phyloP scores from a whole-genome alignment of 1,140 invertebrate species.

The Drosophila kohkoa region DNA sequence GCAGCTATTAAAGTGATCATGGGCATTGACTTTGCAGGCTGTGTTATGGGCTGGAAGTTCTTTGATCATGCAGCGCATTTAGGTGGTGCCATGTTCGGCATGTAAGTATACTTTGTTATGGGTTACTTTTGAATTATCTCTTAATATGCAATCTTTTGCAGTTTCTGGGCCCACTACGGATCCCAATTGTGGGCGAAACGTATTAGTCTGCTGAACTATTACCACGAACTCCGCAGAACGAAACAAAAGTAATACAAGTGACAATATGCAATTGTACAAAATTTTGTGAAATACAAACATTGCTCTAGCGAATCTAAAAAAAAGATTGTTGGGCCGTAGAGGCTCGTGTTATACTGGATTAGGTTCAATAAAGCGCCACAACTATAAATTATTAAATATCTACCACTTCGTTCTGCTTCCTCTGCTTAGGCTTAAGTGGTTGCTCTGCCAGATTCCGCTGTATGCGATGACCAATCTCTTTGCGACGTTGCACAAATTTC shows the following conservation, averaged over 20 bases:
- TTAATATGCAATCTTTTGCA: constrained; percentile 8
- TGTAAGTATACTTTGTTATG: constrained; percentile 86
- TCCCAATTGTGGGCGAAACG: constrained; percentile 79
- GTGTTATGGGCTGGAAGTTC: constrained; percentile 94
- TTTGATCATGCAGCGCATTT: constrained; percentile 99
- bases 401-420: neutral
- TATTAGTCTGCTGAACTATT: constrained; percentile 73
- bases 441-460: constrained; percentile 35
- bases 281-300: constrained; percentile 26
- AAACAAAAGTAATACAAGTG: constrained; percentile 66
- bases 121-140: neutral
- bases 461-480: constrained; percentile 86
- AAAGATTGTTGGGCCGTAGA: constrained; percentile 45
- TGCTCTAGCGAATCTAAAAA: constrained; percentile 23
- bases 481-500: constrained; percentile 90
- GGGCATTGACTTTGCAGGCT: constrained; percentile 92
- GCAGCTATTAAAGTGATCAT: constrained; percentile 94
- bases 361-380: constrained; percentile 61
- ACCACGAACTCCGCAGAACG: constrained; percentile 77
- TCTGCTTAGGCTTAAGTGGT: constrained; percentile 1
- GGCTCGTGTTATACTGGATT: constrained; percentile 56
- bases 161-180: constrained; percentile 78
- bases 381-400: constrained; percentile 23
- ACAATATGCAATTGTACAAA: constrained; percentile 9
- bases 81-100: constrained; percentile 95